Base-by-base conservation (phyloP, 2,797 vertebrate species). In the Sebastes itinus region DNA sequence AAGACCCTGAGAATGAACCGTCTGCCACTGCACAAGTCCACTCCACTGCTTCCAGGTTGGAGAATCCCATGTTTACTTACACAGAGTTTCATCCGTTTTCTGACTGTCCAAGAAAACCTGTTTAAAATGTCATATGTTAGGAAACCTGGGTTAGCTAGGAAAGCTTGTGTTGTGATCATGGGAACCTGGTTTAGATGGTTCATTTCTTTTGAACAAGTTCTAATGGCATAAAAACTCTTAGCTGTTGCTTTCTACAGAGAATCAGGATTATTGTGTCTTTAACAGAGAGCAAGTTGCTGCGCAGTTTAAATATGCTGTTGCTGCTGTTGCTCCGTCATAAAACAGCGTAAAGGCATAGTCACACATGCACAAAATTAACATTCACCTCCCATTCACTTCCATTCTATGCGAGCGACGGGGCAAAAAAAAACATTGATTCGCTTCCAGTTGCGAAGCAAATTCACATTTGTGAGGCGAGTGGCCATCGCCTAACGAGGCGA, bases 21-120 rank as follows among this genome's bases (percentile, higher is more conserved):
- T 54, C 79, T 22, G 78, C 80, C 68, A 73, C 89, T 4, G 70
- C 75, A 13, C 77, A 90, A 33, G 80, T 86, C 35, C 84, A 73
- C 18, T 89, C 89, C 20, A 90, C 91, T 60, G 89, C 87, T 60
- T 85, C 93, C 73, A 94, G 94, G 95, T 95, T 54, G 52, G 84
- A 61, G 60, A 63, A 77, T 5, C 65, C 12, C 4, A 4, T 80
- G 11, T 35, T 54, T 18, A 62, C 4, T 0, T 52, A 25, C 12
- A 62, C 10, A 58, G 8, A 61, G 7, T 52, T 65, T 12, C 20
- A 49, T n/a, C 35, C 4, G 23, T 32, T 12, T 6, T 33, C 20
- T n/a, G n/a, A 4, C 71, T 60, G 10, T 68, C n/a, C 35, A 27
- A 72, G 35, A 10, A 68, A 54, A 71, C 46, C 46, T 20, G 46